phyloP scores from a whole-genome alignment of 2,113 vertebrate genomes.

The Marmota flaviventris region DNA sequence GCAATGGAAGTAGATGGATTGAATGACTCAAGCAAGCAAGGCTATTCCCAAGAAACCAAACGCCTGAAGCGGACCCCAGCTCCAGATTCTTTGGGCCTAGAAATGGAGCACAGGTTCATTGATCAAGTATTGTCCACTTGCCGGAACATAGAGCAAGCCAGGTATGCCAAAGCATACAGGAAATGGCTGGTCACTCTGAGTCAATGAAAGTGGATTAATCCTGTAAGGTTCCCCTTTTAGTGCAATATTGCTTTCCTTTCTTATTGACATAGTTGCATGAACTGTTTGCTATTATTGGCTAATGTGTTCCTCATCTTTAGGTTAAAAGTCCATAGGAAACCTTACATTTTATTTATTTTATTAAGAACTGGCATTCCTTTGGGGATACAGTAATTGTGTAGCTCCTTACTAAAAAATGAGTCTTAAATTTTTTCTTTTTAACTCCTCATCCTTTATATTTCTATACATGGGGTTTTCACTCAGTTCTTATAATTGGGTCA shows the following conservation, averaged over 20 bases:
- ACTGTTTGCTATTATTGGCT: constrained; percentile 80
- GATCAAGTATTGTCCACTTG: constrained; percentile 90
- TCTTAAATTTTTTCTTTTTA: constrained; percentile 71
- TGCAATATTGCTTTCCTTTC: constrained; percentile 89
- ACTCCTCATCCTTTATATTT: constrained; percentile 60
- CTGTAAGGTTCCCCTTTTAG: constrained; percentile 82
- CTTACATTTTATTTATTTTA: constrained; percentile 84
- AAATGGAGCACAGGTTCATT: constrained; percentile 93
- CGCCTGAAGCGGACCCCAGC: constrained; percentile 93
- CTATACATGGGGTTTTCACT: neutral
- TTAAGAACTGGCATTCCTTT: constrained; percentile 78
- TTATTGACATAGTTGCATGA: constrained; percentile 84
- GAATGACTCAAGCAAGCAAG: constrained; percentile 89
- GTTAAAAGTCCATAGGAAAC: constrained; percentile 78
- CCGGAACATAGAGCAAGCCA: constrained; percentile 91
- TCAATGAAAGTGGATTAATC: constrained; percentile 85
- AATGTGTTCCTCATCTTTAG: constrained; percentile 76
- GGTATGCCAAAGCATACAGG: constrained; percentile 94
- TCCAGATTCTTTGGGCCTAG: constrained; percentile 85
- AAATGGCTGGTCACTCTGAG: constrained; percentile 95
- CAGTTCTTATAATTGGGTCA: constrained; percentile 58
- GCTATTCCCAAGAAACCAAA: constrained; percentile 94
- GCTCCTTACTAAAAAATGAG: constrained; percentile 66
- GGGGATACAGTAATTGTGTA: constrained; percentile 69
- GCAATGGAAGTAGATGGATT: constrained; percentile 94